These are phyloP conservation scores for Scaptomyza caliginosa DNA, from an alignment of 2,888 invertebrate genomes.

Conservation along the genomic window DNA sequence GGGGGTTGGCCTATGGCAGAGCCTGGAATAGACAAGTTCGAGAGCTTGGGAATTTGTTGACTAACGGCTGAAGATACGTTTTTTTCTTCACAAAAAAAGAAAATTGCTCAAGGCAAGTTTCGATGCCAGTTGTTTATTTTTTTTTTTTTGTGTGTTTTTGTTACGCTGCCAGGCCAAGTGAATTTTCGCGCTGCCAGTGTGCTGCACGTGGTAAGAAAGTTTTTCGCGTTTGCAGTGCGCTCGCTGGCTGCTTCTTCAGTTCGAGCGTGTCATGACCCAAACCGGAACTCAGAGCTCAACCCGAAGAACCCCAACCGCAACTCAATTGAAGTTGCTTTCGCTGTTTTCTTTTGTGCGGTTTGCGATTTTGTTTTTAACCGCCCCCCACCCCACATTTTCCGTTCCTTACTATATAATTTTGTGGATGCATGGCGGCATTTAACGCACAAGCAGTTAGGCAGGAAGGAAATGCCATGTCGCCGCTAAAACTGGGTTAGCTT, in stretches of 20 bases:
- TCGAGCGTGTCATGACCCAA: slow-evolving; percentile 55
- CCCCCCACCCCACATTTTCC: too few species aligned
- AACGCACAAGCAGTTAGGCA: slow-evolving; percentile 51
- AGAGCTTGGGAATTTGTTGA: slow-evolving; percentile 35
- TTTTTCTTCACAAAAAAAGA: slow-evolving; percentile 17
- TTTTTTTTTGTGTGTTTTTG: slow-evolving; percentile 9
- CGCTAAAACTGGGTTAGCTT: slow-evolving; percentile 78
- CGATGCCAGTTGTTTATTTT: slow-evolving; percentile 31
- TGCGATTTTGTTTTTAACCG: slow-evolving; percentile 23
- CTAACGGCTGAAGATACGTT: slow-evolving; percentile 9
- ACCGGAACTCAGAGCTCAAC: slow-evolving; percentile 13
- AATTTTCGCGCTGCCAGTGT: slow-evolving; percentile 57
- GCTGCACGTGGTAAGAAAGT: slow-evolving; percentile 68
- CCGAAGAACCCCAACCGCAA: neutral
- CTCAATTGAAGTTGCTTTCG: slow-evolving; percentile 39
- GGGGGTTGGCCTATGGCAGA: neutral
- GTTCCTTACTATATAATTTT: slow-evolving; percentile 44
- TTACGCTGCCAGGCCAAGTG: slow-evolving; percentile 42
- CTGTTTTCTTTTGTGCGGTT: slow-evolving; percentile 35
- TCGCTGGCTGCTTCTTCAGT: slow-evolving; percentile 16
- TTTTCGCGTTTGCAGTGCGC: slow-evolving; percentile 27
- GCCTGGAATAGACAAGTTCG: slow-evolving; percentile 6
- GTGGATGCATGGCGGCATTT: slow-evolving; percentile 51
- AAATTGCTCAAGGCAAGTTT: slow-evolving; percentile 56
- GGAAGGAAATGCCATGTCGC: slow-evolving; percentile 76